phyloP scores from a whole-genome alignment of 2,113 vertebrate genomes.

The Spizaetus ornatus region DNA sequence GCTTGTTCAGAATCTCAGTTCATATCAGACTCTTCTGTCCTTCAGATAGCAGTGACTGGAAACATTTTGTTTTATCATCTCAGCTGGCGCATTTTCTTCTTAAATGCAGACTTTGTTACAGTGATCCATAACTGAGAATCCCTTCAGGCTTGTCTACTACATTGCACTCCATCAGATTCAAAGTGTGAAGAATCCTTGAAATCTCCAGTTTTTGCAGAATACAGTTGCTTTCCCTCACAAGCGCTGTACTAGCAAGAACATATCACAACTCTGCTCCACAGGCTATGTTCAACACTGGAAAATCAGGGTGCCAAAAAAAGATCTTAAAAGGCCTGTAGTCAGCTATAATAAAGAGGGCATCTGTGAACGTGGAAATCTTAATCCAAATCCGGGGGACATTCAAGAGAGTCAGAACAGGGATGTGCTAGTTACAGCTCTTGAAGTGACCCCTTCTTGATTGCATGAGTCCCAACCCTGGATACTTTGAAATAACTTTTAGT shows the following conservation, averaged over 20 bases:
- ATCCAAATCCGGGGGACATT: not conserved
- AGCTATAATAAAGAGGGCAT: not conserved
- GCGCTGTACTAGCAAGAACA: not conserved
- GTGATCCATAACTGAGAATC: conserved; percentile 50
- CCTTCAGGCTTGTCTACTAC: conserved; percentile 60
- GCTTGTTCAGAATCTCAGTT: conserved; percentile 3
- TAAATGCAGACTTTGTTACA: conserved; percentile 49
- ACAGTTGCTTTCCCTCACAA: not conserved
- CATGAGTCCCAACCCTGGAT: not conserved
- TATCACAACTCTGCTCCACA: not conserved
- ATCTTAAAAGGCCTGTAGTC: not conserved
- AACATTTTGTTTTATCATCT: conserved; percentile 57
- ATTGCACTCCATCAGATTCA: conserved; percentile 32
- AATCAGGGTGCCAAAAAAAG: not conserved
- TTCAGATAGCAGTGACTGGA: conserved; percentile 34
- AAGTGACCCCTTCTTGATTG: not conserved
- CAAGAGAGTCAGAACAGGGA: not conserved
- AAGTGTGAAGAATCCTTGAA: conserved; percentile 54
- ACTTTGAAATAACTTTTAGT: not conserved
- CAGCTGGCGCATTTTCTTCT: conserved; percentile 1
- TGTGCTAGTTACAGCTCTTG: not conserved
- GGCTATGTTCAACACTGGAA: not conserved
- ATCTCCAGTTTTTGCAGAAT: conserved; percentile 18
- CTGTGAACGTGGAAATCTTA: not conserved
- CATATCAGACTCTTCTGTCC: conserved; percentile 31